phyloP scores from a whole-genome alignment of 2,113 vertebrate species.

The Miniopterus natalensis region DNA sequence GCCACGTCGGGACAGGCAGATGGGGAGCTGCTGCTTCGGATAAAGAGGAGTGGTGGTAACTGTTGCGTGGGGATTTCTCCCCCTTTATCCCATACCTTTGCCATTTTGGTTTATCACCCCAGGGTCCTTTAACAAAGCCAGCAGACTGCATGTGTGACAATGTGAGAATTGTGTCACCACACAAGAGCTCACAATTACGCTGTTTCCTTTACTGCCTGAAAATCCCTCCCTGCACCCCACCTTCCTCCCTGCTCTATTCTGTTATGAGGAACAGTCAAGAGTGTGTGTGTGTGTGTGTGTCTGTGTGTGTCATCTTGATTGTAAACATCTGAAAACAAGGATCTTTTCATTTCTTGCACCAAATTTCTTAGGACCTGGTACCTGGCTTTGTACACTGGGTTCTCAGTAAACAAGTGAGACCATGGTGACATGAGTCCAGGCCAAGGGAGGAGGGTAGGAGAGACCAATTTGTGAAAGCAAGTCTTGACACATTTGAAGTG shows the following conservation, averaged over 20 bases:
- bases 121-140: not conserved
- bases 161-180: not conserved
- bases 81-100: not conserved
- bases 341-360: not conserved
- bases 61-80: not conserved
- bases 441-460: not conserved
- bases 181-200: not conserved
- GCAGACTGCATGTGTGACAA: not conserved
- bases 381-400: not conserved
- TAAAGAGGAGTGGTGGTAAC: not conserved
- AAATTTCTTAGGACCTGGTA: not conserved
- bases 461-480: not conserved
- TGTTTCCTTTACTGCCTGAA: not conserved
- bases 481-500: not conserved
- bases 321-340: not conserved
- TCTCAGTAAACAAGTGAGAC: not conserved
- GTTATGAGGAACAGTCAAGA: not conserved
- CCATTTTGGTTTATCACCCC: not conserved
- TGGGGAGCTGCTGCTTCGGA: constrained; percentile 26
- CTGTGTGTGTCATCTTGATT: not conserved
- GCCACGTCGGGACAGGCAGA: constrained; percentile 53
- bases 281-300: not conserved
- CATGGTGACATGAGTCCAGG: accelerated
- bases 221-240: not conserved
- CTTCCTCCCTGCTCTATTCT: not conserved